Conservation (phyloP, 2,888 invertebrate species). For the Eupeodes luniger region DNA sequence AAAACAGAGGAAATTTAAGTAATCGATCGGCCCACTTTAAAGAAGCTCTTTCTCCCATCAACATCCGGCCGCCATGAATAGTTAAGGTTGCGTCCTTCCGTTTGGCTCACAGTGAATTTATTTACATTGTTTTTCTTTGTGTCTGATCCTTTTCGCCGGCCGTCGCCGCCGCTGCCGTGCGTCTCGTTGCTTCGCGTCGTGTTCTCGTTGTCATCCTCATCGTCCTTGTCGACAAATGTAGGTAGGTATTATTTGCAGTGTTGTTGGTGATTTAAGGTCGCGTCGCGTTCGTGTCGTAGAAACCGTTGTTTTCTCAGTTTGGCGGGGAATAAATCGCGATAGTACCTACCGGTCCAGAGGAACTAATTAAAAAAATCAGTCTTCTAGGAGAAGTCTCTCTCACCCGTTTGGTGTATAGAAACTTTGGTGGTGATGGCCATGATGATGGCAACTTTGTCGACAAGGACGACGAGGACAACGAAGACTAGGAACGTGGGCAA, state of each 20-base stretch:
- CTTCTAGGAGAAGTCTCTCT: constrained; percentile 18
- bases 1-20: constrained; percentile 44
- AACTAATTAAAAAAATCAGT: constrained; percentile 75
- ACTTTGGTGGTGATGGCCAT: constrained; percentile 29
- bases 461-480: constrained; percentile 19
- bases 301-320: constrained; percentile 28
- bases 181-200: neutral
- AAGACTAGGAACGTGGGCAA: constrained; percentile 59
- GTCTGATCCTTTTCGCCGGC: neutral
- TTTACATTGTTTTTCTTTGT: constrained; percentile 67
- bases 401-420: constrained; percentile 34
- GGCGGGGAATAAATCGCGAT: constrained; percentile 56
- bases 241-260: constrained; percentile 12
- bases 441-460: constrained; percentile 15
- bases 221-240: neutral
- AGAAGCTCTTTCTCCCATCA: constrained; percentile 12
- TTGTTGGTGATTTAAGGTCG: constrained; percentile 48
- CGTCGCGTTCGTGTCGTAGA: too few species aligned
- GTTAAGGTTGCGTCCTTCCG: constrained; percentile 60
- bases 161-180: neutral
- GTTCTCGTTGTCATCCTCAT: too few species aligned
- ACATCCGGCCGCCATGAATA: constrained; percentile 61
- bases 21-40: constrained; percentile 60
- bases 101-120: constrained; percentile 46
- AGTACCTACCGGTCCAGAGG: constrained; percentile 66